These are phyloP conservation scores for Hirudo medicinalis DNA, from an alignment of 1,140 invertebrate genomes.

Conservation along the genomic window DNA sequence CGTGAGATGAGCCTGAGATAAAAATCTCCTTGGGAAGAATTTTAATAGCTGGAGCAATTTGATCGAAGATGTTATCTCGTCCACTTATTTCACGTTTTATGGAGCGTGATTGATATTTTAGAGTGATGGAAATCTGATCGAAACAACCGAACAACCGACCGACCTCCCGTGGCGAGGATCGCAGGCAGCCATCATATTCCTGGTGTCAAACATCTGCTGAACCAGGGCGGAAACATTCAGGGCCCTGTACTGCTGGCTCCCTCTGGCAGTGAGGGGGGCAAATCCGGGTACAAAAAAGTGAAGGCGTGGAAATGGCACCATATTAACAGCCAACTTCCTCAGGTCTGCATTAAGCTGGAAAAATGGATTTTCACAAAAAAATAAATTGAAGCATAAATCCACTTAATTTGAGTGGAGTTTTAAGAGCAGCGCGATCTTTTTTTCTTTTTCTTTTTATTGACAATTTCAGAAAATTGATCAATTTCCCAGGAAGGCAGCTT, in stretches of 20 bases:
- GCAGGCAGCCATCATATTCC: conserved; percentile 90
- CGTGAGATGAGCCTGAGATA: no score
- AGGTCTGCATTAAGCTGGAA: conserved; percentile 58
- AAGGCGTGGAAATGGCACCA: conserved; percentile 86
- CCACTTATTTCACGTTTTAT: no score
- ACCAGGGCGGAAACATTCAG: conserved; percentile 44
- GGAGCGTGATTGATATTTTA: no score
- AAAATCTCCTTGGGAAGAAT: no score
- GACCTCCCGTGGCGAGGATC: conserved; percentile 57
- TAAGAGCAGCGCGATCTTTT: neutral
- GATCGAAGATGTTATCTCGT: no score
- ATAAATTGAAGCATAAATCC: no score
- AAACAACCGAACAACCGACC: neutral
- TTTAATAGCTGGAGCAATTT: no score
- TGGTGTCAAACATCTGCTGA: conserved; percentile 43
- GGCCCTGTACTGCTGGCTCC: conserved; percentile 44
- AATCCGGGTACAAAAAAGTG: conserved; percentile 90
- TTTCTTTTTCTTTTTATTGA: neutral
- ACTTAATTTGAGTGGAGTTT: no score
- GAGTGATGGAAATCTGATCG: no score
- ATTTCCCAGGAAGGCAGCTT: conserved; percentile 49
- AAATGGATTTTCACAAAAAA: neutral
- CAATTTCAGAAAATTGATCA: neutral
- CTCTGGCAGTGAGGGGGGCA: conserved; percentile 52
- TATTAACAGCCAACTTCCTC: conserved; percentile 82